Evolutionary conservation across 2,797 vertebrate genomes (phyloP).

Genomic region (Coranthus polyacanthus): DNA sequence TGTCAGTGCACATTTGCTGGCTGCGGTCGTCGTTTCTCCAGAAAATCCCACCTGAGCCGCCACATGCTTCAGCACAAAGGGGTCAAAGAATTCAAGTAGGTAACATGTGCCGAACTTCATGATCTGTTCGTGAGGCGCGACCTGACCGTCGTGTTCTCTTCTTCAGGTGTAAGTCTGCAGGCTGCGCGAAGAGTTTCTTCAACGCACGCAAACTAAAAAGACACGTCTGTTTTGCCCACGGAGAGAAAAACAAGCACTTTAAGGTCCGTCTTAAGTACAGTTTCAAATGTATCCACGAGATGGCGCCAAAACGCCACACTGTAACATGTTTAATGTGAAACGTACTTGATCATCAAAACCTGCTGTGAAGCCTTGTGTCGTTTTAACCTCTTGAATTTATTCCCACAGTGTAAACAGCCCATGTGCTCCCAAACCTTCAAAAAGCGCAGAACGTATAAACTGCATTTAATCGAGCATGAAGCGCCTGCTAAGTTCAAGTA

Average conservation of each 20-base stretch:
- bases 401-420: conserved; percentile 76
- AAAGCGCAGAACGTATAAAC: conserved; percentile 80
- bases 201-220: conserved; percentile 63
- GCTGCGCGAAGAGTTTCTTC: conserved; percentile 69
- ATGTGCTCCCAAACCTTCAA: conserved; percentile 81
- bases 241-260: conserved; percentile 70
- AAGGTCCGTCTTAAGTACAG: conserved; percentile 68
- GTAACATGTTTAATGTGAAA: too few species aligned
- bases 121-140: too few species aligned
- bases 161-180: conserved; percentile 70
- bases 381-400: not conserved
- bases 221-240: conserved; percentile 73
- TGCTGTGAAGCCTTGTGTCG: too few species aligned
- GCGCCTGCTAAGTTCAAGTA: conserved; percentile 75
- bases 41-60: conserved; percentile 74
- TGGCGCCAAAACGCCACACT: conserved; percentile 37
- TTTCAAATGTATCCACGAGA: conserved; percentile 29
- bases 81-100: conserved; percentile 72
- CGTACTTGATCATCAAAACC: too few species aligned
- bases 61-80: conserved; percentile 76
- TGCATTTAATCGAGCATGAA: conserved; percentile 76
- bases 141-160: accelerated
- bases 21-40: conserved; percentile 76
- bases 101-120: not conserved
- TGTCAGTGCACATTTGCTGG: conserved; percentile 62